These are phyloP conservation scores for Drosophila barbarae DNA, from an alignment of 2,888 invertebrate genomes.

Conservation along the genomic window DNA sequence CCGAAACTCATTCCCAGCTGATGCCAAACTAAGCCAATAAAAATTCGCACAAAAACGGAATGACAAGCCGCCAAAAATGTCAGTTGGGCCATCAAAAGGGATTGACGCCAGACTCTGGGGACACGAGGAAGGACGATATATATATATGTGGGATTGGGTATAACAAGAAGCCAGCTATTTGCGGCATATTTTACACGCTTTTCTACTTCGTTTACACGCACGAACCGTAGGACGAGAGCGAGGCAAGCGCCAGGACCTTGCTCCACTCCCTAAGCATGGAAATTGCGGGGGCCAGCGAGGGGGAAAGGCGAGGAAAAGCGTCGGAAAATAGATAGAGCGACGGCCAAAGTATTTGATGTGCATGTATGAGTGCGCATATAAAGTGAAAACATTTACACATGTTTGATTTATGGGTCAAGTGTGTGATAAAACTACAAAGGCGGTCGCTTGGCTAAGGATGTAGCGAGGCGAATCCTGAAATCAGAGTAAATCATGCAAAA, in stretches of 20 bases:
- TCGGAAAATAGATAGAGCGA: slow-evolving; percentile 50
- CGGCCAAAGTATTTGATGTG: slow-evolving; percentile 63
- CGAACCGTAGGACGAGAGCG: slow-evolving; percentile 41
- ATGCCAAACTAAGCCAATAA: slow-evolving; percentile 54
- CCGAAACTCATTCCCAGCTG: slow-evolving; percentile 7
- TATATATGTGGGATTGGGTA: slow-evolving; percentile 32
- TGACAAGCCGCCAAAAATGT: slow-evolving; percentile 63
- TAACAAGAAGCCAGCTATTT: slow-evolving; percentile 61
- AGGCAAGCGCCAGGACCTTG: slow-evolving; percentile 29
- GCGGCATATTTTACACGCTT: slow-evolving; percentile 68
- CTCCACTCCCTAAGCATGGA: slow-evolving; percentile 8
- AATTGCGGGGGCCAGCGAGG: neutral
- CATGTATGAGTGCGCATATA: slow-evolving; percentile 64
- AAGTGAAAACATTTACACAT: slow-evolving; percentile 73
- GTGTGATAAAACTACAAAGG: slow-evolving; percentile 73
- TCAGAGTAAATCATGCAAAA: slow-evolving; percentile 71
- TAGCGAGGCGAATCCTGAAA: slow-evolving; percentile 35
- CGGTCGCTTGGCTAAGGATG: slow-evolving; percentile 33
- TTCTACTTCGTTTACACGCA: slow-evolving; percentile 68
- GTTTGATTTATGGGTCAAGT: slow-evolving; percentile 74
- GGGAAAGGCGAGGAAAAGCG: neutral
- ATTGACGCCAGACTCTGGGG: slow-evolving; percentile 42
- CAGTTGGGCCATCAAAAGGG: slow-evolving; percentile 60
- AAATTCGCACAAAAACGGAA: slow-evolving; percentile 56
- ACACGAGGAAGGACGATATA: slow-evolving; percentile 26